Percentiles rank a stretch among this genome's conserved stretches.
Evolutionary conservation across 2,797 vertebrate genomes (phyloP).

Genomic region (Semaprochilodus insignis): DNA sequence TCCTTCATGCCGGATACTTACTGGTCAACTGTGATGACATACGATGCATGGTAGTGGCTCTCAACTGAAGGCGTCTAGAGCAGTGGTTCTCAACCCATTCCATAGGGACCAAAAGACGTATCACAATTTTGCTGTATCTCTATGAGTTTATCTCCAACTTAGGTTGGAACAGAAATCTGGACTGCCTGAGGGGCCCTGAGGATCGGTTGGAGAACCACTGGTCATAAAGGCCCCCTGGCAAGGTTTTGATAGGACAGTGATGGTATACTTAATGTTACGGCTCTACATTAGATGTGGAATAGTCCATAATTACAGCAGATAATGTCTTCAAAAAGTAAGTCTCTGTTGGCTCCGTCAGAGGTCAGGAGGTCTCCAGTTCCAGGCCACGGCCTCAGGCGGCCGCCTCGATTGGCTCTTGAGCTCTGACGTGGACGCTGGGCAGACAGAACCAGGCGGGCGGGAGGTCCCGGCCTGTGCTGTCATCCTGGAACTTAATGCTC

Average conservation of each 20-base stretch:
- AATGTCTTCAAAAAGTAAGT: no score
- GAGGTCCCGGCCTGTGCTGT: constrained; percentile 85
- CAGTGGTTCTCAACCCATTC: no score
- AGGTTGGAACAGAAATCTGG: no score
- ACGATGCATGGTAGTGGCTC: no score
- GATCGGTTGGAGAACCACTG: no score
- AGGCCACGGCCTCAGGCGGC: constrained; percentile 61
- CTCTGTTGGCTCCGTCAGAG: not conserved
- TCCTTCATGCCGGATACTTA: no score
- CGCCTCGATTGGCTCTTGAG: constrained; percentile 74
- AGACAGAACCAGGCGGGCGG: constrained; percentile 94
- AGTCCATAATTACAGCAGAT: not conserved
- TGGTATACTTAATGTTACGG: not conserved
- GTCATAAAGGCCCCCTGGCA: not conserved
- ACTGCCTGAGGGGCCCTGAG: no score
- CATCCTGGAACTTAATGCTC: constrained; percentile 94
- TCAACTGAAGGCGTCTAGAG: no score
- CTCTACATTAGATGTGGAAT: not conserved
- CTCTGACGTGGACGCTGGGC: constrained; percentile 91
- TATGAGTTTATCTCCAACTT: no score
- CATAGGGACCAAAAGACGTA: no score
- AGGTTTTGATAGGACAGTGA: not conserved
- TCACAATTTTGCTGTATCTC: no score
- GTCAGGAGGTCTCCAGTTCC: not conserved
- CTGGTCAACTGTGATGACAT: no score